Evolutionary conservation across 2,888 invertebrate species (phyloP), one percentile per base, ranked within the genome.

Genomic region (Sesia apiformis): DNA sequence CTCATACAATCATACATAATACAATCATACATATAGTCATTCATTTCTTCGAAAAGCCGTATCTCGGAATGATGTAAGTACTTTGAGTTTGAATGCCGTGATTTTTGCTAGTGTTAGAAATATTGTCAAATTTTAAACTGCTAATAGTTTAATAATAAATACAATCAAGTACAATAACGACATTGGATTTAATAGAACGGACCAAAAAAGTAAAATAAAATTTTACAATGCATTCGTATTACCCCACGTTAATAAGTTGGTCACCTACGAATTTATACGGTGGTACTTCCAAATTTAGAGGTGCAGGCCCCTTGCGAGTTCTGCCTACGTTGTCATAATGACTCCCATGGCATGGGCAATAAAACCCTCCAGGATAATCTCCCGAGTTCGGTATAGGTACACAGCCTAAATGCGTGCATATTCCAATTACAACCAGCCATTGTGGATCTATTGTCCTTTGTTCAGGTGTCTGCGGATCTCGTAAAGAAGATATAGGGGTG

Each of bases 351-450:
- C 96, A 96, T 0, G 96, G 95, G 66, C 96, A 96, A 73, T 93
- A 96, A 60, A 84, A 96, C 4, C 95, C 96, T 7, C 94, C 94
- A 1, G 72, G 65, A 69, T 81, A 94, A 56, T 94, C 93, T 4
- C 93, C 93, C 4, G 90, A 74, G 61, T 91, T 91, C 0, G 94
- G 91, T 54, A 97, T 92, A 3, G 96, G 96, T 42, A 97, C 93
- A 81, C 97, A 97, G 23, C 96, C 95, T 54, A 95, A 86, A 80
- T 96, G 95, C 5, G 95, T 95, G 74, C 95, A 95, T 60, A 97
- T 92, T 52, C 96, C 96, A 56, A 96, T 80, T 3, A 96, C 90
- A 39, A 97, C 86, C 43, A 96, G 87, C 94, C 95, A 97, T 61
- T 95, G 92, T 4, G 93, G 93, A 54, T 91, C 92, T 65, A 90